phyloP scores from a whole-genome alignment of 2,888 invertebrate genomes.

The Zygothrica quintamaculata region DNA sequence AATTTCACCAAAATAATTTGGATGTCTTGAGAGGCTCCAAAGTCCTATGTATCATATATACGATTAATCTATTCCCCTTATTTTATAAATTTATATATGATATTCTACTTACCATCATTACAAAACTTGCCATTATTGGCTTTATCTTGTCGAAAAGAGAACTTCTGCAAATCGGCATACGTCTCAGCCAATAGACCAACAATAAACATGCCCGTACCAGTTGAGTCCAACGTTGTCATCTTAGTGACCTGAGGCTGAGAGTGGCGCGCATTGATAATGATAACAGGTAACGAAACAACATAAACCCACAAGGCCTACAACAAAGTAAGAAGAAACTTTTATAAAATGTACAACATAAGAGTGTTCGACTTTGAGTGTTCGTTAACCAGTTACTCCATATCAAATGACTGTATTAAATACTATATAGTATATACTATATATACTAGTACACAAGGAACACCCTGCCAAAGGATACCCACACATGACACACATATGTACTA shows the following conservation, averaged over 20 bases:
- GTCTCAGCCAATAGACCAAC: slow-evolving; percentile 94
- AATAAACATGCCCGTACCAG: slow-evolving; percentile 93
- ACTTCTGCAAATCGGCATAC: slow-evolving; percentile 96
- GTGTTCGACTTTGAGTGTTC: slow-evolving; percentile 5
- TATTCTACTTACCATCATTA: slow-evolving; percentile 89
- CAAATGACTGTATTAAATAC: slow-evolving; percentile 51
- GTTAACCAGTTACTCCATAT: slow-evolving; percentile 61
- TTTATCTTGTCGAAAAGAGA: slow-evolving; percentile 94
- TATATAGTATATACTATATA: slow-evolving; percentile 15
- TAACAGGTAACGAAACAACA: slow-evolving; percentile 95
- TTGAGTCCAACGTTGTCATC: slow-evolving; percentile 94
- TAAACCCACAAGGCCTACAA: slow-evolving; percentile 95
- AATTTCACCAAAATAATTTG: slow-evolving; percentile 97
- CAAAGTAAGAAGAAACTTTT: neutral
- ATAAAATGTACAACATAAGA: slow-evolving; percentile 12
- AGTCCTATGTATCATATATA: slow-evolving; percentile 85
- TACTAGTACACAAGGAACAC: no score
- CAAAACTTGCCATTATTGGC: slow-evolving; percentile 96
- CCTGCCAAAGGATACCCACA: no score
- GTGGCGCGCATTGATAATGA: slow-evolving; percentile 94
- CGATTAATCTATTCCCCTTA: no score
- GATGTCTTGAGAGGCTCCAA: slow-evolving; percentile 95
- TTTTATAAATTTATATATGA: neutral
- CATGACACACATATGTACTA: no score
- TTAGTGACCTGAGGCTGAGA: slow-evolving; percentile 90